Evolutionary conservation across 1,140 invertebrate species (phyloP), one percentile per base, ranked within the genome.

Genomic region (Penaeus vannamei): DNA sequence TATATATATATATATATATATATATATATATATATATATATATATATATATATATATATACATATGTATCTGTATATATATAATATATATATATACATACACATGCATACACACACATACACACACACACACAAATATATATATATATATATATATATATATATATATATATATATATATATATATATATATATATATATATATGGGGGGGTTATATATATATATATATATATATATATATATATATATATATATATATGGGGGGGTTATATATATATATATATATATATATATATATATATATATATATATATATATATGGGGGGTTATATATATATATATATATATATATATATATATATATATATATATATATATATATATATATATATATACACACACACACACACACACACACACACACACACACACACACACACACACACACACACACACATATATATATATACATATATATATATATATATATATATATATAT

Each of bases 371-470:
- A 77, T 77, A 77, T 26, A 17, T 17, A 77, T 26, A 12, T 17
- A 17, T 46, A 81, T 81, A 36, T 81, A 81, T 46, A 46, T 81
- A 81, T 81, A 81, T 32, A 36, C 53, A 81, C 19, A 81, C 53
- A 81, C 26, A 36, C 20, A 81, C 26, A 36, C 19, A 32, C 19
- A 81, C 53, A 81, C 53, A 81, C 26, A 46, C 53, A 81, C 53
- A 81, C 19, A 36, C 53, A 81, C 19, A 81, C 53, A 81, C 46
- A 36, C 14, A 81, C 46, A 32, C 19, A 36, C 19, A 81, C 29
- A 81, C 29, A 81, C 32, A 26, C 42, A 81, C 29, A 42, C 19
- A 14, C 19, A 4, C 12, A 81, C 29, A 81, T 36, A 36, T 23
- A 81, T 36, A 36, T 23, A 36, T 22, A 81, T 23, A 36, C 29